phyloP scores from a whole-genome alignment of 1,140 invertebrate genomes.

The Drosophila chauvacae region DNA sequence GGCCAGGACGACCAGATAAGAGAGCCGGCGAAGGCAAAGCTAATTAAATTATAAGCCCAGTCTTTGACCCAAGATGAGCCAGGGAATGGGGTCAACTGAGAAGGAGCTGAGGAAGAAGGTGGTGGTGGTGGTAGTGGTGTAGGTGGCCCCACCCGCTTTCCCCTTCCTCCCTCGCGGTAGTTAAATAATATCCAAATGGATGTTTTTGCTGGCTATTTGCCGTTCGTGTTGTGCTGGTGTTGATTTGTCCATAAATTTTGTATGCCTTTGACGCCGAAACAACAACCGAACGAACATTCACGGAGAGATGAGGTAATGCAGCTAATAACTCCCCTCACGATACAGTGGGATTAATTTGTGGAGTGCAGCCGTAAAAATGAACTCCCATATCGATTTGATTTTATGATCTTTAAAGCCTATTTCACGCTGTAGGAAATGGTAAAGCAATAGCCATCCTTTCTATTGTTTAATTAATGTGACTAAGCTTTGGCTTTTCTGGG shows the following conservation, averaged over 20 bases:
- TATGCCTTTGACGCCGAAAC: conserved; percentile 54
- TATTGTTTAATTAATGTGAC: conserved; percentile 7
- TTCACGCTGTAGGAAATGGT: conserved; percentile 9
- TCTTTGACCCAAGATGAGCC: conserved; percentile 33
- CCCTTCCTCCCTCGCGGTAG: conserved; percentile 9
- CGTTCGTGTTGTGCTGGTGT: conserved; percentile 53
- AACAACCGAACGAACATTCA: conserved; percentile 18
- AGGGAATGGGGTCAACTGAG: conserved; percentile 37
- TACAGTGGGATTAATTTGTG: conserved; percentile 47
- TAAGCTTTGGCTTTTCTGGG: not conserved
- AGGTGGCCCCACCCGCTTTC: conserved; percentile 18
- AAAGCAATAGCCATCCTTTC: not conserved
- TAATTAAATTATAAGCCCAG: conserved; percentile 79
- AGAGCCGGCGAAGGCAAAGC: conserved; percentile 50
- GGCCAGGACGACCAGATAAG: conserved; percentile 52
- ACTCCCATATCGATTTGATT: conserved; percentile 10
- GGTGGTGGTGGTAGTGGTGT: not conserved
- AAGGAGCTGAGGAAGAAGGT: not conserved
- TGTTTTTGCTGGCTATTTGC: conserved; percentile 25
- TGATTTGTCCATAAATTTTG: conserved; percentile 63
- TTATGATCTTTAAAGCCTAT: not conserved
- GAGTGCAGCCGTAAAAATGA: conserved; percentile 6
- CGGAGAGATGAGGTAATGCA: conserved; percentile 55
- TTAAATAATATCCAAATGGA: conserved; percentile 76
- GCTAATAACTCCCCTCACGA: conserved; percentile 47